A percentile compares a stretch with the other conserved stretches of the same genome.
Conservation (phyloP, 2,113 vertebrate species). For the Stegostoma tigrinum region DNA sequence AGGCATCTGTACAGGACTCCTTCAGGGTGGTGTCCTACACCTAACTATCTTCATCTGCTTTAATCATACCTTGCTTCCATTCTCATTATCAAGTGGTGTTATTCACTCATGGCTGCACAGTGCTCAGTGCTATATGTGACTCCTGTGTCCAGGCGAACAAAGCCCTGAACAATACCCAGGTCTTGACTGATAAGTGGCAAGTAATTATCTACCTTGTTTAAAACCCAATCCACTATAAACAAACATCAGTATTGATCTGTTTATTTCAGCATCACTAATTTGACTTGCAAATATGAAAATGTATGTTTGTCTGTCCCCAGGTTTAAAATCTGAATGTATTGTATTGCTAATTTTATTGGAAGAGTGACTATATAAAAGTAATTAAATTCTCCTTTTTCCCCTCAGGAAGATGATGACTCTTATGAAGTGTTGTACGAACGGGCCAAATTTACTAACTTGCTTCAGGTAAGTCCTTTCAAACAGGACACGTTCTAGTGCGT, state of each 20-base stretch:
- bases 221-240: background rate
- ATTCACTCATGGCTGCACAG: too few species aligned
- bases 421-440: constrained; percentile 7
- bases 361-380: background rate
- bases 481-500: background rate
- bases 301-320: background rate
- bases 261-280: background rate
- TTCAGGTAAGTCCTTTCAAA: constrained; percentile 11
- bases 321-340: background rate
- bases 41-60: too few species aligned
- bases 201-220: background rate
- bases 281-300: background rate
- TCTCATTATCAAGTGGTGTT: too few species aligned
- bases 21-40: too few species aligned
- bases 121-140: too few species aligned
- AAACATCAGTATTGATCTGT: background rate
- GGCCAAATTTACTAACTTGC: background rate
- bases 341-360: background rate
- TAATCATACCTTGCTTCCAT: too few species aligned
- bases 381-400: background rate
- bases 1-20: too few species aligned
- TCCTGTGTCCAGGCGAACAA: too few species aligned
- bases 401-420: background rate
- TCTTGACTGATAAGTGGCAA: too few species aligned
- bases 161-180: too few species aligned